Conservation (phyloP, 2,113 vertebrate species). For the Gymnarchus niloticus region DNA sequence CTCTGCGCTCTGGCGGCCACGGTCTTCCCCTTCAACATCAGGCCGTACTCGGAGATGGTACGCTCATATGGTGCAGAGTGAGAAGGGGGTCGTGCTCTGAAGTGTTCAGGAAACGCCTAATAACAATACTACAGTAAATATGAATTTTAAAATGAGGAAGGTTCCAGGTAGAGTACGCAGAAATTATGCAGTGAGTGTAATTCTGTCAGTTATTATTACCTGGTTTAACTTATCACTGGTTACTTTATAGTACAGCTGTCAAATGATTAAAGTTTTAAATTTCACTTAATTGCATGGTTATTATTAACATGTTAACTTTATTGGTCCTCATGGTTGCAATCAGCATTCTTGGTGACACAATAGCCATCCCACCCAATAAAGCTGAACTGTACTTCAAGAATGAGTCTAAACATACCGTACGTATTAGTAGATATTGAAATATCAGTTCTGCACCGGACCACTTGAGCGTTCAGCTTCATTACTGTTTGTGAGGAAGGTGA, state of each 20-base stretch:
- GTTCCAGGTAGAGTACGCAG: not conserved
- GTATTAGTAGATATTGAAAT: not conserved
- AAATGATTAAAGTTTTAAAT: too few relatives aligned
- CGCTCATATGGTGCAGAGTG: not conserved
- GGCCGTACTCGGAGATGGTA: constrained; percentile 98
- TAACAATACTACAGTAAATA: not conserved
- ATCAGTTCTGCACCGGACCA: not conserved
- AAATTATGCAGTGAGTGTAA: not conserved
- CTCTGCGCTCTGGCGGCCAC: constrained; percentile 85
- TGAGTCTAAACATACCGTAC: not conserved
- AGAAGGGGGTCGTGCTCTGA: not conserved
- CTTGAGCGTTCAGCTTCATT: not conserved
- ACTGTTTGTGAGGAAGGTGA: not conserved
- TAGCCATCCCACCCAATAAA: too few relatives aligned
- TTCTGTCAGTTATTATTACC: too few relatives aligned
- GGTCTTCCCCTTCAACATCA: constrained; percentile 94
- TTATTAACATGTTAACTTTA: too few relatives aligned
- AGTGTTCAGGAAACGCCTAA: not conserved
- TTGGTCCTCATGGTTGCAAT: too few relatives aligned
- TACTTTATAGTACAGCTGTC: not conserved
- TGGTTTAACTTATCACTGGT: not conserved
- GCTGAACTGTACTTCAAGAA: not conserved
- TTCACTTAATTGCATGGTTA: too few relatives aligned
- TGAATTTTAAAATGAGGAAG: not conserved
- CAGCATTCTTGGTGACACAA: too few relatives aligned